These are phyloP conservation scores for Clarias gariepinus DNA, from an alignment of 2,113 vertebrate species.

Conservation along the genomic window DNA sequence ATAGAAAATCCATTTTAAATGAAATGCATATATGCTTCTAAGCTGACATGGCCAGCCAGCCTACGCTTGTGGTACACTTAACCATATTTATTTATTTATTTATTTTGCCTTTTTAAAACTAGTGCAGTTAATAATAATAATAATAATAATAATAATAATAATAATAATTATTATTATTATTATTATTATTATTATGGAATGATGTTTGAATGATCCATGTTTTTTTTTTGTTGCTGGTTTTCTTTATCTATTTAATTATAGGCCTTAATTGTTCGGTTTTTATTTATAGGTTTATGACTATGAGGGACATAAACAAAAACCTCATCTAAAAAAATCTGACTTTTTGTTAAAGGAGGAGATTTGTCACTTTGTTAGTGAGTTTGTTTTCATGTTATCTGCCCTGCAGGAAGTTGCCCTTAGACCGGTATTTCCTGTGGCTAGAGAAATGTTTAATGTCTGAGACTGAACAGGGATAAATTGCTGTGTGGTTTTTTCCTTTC, in stretches of 20 bases:
- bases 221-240: neutral
- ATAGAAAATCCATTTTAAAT: neutral
- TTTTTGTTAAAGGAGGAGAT: neutral
- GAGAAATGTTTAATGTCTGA: constrained; percentile 40
- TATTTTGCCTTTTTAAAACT: neutral
- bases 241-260: neutral
- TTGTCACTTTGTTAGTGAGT: constrained; percentile 13
- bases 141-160: too few relatives aligned
- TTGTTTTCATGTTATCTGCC: constrained; percentile 28
- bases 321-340: neutral
- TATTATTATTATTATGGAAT: too few relatives aligned
- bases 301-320: neutral
- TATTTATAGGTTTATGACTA: neutral
- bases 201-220: neutral
- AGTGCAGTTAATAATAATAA: too few relatives aligned
- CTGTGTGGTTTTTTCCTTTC: neutral
- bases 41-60: too few relatives aligned
- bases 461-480: constrained; percentile 35
- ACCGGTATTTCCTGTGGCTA: constrained; percentile 60
- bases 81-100: neutral
- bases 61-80: neutral
- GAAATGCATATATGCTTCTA: neutral
- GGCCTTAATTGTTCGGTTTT: neutral
- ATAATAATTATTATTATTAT: neutral
- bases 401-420: constrained; percentile 58